These are phyloP conservation scores for Dryomyza anilis DNA, from an alignment of 2,888 invertebrate species.

Conservation along the genomic window DNA sequence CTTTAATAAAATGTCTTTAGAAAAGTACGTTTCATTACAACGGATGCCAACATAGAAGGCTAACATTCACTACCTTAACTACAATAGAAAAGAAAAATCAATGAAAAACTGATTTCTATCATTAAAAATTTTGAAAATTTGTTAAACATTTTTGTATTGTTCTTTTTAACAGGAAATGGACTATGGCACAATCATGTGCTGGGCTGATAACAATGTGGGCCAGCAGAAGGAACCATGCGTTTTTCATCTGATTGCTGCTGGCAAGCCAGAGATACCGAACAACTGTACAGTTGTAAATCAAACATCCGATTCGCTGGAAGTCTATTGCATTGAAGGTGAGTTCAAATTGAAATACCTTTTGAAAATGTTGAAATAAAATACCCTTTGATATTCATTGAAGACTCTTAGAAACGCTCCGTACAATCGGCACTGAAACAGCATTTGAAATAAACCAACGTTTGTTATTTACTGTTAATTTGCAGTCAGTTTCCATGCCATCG, in stretches of 20 bases:
- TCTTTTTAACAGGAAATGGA: conserved; percentile 67
- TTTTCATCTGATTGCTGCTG: conserved; percentile 78
- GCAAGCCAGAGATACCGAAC: conserved; percentile 77
- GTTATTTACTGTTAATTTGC: too few relatives aligned
- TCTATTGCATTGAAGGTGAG: conserved; percentile 71
- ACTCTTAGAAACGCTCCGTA: too few relatives aligned
- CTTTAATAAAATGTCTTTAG: too few relatives aligned
- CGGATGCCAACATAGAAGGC: too few relatives aligned
- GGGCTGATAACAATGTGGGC: conserved; percentile 75
- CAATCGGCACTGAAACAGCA: too few relatives aligned
- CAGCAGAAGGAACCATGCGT: conserved; percentile 76
- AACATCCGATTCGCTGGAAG: conserved; percentile 75
- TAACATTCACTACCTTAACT: too few relatives aligned
- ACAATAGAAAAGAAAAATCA: not conserved
- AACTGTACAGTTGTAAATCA: conserved; percentile 80
- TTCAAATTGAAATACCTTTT: too few relatives aligned
- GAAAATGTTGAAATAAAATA: too few relatives aligned
- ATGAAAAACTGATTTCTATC: not conserved
- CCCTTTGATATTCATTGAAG: too few relatives aligned
- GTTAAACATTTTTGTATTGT: not conserved
- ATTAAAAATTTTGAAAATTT: not conserved
- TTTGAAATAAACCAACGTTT: too few relatives aligned
- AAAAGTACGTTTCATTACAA: too few relatives aligned
- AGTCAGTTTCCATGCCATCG: too few relatives aligned
- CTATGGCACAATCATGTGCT: conserved; percentile 78